phyloP scores from a whole-genome alignment of 2,113 vertebrate genomes.

The Nanorana parkeri region DNA sequence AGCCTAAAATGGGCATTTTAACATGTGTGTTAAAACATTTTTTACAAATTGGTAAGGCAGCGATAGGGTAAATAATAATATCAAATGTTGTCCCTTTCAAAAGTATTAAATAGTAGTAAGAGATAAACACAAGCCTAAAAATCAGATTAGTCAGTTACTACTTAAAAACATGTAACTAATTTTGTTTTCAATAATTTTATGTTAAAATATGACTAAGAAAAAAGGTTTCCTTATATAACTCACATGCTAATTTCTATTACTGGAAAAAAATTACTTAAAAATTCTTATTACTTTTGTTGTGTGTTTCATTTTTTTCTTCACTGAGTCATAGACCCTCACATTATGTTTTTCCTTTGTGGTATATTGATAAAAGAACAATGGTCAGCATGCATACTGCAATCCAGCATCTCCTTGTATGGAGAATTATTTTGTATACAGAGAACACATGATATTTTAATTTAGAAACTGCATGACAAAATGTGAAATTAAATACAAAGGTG shows the following conservation, averaged over 20 bases:
- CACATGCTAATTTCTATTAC: not conserved
- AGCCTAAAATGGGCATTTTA: no score
- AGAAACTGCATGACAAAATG: not conserved
- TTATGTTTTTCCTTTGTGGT: not conserved
- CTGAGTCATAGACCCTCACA: not conserved
- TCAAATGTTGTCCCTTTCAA: no score
- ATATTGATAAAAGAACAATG: conserved; percentile 27
- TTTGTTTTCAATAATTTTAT: no score
- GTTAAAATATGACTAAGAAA: no score
- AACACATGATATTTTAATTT: not conserved
- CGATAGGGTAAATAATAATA: no score
- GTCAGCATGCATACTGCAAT: not conserved
- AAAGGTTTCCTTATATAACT: not conserved
- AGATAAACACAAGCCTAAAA: no score
- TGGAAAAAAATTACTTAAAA: not conserved
- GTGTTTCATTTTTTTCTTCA: conserved; percentile 7
- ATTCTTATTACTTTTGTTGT: not conserved
- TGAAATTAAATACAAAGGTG: no score
- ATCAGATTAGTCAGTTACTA: no score
- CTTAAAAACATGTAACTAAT: no score
- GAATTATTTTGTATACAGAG: not conserved
- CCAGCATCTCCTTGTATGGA: not conserved
- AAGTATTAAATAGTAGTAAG: no score
- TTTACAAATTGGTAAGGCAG: no score
- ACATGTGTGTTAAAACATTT: no score